Evolutionary conservation across 2,113 vertebrate genomes (phyloP), one percentile per base, ranked within the genome.

Genomic region (Platycercus adscitus): DNA sequence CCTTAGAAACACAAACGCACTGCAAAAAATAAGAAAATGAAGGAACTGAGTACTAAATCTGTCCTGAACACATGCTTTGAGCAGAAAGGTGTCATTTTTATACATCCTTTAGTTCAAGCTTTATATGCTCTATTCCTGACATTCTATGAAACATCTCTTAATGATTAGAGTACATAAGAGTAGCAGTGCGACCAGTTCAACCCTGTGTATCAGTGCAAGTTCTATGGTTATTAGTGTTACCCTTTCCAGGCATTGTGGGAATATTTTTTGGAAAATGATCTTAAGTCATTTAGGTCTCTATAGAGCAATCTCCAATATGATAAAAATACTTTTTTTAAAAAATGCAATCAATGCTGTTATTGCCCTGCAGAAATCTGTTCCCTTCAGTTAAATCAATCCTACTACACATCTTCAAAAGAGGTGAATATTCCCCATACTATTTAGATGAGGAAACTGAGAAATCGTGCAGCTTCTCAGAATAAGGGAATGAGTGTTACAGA

Each of bases 381-480:
- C 41, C 46, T 90, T 75, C 50, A 71, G 60, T 29, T 84, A 78
- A 90, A 81, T 73, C 52, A 43, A n/a, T 81, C 41, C 68, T 33
- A 55, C 24, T 63, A 44, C 17, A 37, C 33, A 20, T 47, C 61
- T 50, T 63, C 61, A 71, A 75, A 90, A 70, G 55, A 66, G 17
- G 18, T 47, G 33, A 72, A 64, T 73, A 41, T 8, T 73, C 41
- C 11, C 13, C 28, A 15, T 43, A 66, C 33, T 79, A 55, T 60
- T 84, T 64, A 86, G 65, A 86, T 50, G 69, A 84, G 47, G 68
- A 92, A 95, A 89, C 60, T 39, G 50, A 88, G 81, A 92, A 95
- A 92, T 25, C 24, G 7, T 61, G 71, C 85, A 89, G 81, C 49
- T 91, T 80, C 85, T 69, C 49, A 41, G 53, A 69, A 76, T n/a